phyloP scores from a whole-genome alignment of 1,140 invertebrate genomes.

The Prorops nasuta region DNA sequence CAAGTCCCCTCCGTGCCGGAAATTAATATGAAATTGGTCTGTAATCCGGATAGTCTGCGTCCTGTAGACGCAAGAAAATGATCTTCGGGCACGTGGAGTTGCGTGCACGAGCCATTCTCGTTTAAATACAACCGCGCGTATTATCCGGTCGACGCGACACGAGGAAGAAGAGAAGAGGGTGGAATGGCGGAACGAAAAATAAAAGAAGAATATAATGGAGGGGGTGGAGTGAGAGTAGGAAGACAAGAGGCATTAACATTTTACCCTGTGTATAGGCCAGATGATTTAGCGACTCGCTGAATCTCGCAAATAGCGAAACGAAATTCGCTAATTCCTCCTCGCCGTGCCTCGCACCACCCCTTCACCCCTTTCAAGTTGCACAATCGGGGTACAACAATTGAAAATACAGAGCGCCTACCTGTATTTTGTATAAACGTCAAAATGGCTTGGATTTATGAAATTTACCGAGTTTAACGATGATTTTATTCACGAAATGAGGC shows the following conservation, averaged over 20 bases:
- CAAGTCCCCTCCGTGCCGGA: slow-evolving; percentile 11
- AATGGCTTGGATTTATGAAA: too few relatives aligned
- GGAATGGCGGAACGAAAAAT: too few relatives aligned
- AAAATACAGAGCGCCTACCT: too few relatives aligned
- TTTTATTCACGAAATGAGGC: too few relatives aligned
- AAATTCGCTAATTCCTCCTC: slow-evolving; percentile 18
- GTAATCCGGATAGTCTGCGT: slow-evolving; percentile 33
- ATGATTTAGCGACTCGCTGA: slow-evolving; percentile 12
- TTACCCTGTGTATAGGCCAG: too few relatives aligned
- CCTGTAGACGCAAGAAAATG: slow-evolving; percentile 32
- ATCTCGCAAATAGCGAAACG: neutral
- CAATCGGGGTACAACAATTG: too few relatives aligned
- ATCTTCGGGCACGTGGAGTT: slow-evolving; percentile 31
- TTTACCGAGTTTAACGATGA: too few relatives aligned
- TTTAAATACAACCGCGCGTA: slow-evolving; percentile 31
- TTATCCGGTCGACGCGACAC: slow-evolving; percentile 15
- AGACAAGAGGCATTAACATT: too few relatives aligned
- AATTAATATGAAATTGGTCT: slow-evolving; percentile 37
- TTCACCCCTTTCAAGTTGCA: neutral
- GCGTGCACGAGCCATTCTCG: slow-evolving; percentile 27
- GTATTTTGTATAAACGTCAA: too few relatives aligned
- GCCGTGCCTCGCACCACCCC: neutral
- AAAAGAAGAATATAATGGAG: too few relatives aligned
- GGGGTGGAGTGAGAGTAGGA: too few relatives aligned
- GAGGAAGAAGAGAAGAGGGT: too few relatives aligned